Evolutionary conservation across 1,140 invertebrate species (phyloP).

Genomic region (Platorchestia sp.): DNA sequence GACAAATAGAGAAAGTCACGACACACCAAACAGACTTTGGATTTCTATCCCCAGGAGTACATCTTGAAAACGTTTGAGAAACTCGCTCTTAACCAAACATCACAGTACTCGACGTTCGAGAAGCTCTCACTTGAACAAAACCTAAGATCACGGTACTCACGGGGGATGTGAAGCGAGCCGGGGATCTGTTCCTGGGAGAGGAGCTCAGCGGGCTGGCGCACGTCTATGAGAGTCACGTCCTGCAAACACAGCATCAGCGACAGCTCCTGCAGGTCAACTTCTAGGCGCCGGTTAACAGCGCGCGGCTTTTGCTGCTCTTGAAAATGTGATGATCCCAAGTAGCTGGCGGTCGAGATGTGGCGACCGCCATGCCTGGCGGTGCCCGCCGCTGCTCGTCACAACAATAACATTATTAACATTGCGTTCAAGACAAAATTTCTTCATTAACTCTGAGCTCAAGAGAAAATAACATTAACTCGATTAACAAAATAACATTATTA

Average conservation of each 20-base stretch:
- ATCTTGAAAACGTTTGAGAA: too few species aligned
- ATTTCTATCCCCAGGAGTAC: too few species aligned
- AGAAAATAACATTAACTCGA: too few species aligned
- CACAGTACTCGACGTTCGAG: too few species aligned
- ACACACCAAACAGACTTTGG: too few species aligned
- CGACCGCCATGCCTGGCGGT: conserved; percentile 45
- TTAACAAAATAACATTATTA: too few species aligned
- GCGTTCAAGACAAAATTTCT: too few species aligned
- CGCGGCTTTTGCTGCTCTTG: conserved; percentile 21
- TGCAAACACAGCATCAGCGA: conserved; percentile 31
- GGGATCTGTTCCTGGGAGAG: conserved; percentile 34
- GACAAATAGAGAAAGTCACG: too few species aligned
- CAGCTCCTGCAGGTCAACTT: conserved; percentile 40
- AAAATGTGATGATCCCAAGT: neutral
- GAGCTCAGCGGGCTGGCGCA: conserved; percentile 31
- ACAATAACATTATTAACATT: too few species aligned
- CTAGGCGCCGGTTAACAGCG: neutral
- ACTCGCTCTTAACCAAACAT: too few species aligned
- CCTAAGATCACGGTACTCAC: neutral
- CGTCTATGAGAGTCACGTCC: conserved; percentile 47
- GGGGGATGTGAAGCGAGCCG: conserved; percentile 22
- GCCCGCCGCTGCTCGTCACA: neutral
- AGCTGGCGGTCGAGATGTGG: neutral
- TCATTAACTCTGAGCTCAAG: too few species aligned
- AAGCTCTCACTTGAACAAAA: too few species aligned